Base-by-base conservation (phyloP, 2,113 vertebrate species). In the Strix aluco region DNA sequence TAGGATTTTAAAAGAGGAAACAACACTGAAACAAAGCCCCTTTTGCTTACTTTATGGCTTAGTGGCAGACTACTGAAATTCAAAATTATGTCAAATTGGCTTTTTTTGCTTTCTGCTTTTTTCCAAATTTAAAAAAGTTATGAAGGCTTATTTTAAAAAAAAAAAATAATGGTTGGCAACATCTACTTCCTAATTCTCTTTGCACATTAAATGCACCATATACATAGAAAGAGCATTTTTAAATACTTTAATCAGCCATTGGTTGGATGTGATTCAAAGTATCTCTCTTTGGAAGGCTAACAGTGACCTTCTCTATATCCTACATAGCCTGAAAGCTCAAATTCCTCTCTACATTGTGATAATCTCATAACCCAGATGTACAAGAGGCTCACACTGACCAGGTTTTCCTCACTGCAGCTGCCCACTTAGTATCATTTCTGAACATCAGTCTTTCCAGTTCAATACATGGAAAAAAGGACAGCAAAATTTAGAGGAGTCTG, bases 121-220 rank as follows among this genome's bases (percentile, higher is more conserved):
- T 40, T 36, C 15, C 32, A 44, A 46, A 55, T 55, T 27, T 44
- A 10, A 80, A 29, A 44, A n/a, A 59, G 23, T 29, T 62, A 78
- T 4, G 1, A 47, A 88, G 66, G 16, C 8, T 91, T 59, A 34
- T 44, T 90, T 69, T 7, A 21, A 62, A 75, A 54, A n/a, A 38
- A 81, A 42, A 42, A 40, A 40, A 3, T 12, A 67, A 7, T 3
- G 4, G 15, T 54, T 54, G 44, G 23, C 40, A 87, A 38, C 51
- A 52, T 30, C 26, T 44, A 19, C 54, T 67, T 79, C 21, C 30
- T 17, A 75, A 30, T 51, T 12, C 40, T 80, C 5, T 44, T 62
- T 30, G 47, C 51, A 30, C 44, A 18, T 74, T 20, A 54, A 55
- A 58, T 34, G 6, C 26, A 19, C 17, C 0, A 0, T 6, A 6